Percentiles rank a stretch among this genome's conserved stretches.
These are phyloP conservation scores for Lepidotrigona ventralis DNA, from an alignment of 1,140 invertebrate species.

Conservation along the genomic window DNA sequence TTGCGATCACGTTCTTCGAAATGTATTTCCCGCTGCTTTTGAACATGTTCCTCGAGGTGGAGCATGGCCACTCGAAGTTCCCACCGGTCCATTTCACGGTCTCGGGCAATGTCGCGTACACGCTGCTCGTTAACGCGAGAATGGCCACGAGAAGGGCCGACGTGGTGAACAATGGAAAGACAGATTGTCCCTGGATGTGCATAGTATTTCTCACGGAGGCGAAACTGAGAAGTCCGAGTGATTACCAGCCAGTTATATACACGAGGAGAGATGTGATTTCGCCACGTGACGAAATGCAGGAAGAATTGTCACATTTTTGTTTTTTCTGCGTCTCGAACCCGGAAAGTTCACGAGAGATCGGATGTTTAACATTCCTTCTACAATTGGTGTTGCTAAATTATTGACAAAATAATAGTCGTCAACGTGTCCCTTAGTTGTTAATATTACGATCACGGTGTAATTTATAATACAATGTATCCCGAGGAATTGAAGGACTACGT, in stretches of 20 bases:
- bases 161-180: slow-evolving; percentile 4
- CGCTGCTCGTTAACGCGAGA: slow-evolving; percentile 12
- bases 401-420: background rate
- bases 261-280: background rate
- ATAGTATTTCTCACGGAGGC: background rate
- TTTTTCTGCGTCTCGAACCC: background rate
- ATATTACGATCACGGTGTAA: background rate
- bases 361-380: background rate
- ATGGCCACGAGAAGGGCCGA: slow-evolving; percentile 19
- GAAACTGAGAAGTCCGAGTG: slow-evolving; percentile 48
- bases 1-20: slow-evolving; percentile 82
- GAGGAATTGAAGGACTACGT: background rate
- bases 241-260: slow-evolving; percentile 65
- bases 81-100: slow-evolving; percentile 77
- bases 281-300: slow-evolving; percentile 11
- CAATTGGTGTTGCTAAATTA: background rate
- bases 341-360: background rate
- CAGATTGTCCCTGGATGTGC: slow-evolving; percentile 16
- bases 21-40: slow-evolving; percentile 80
- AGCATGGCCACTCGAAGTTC: slow-evolving; percentile 81
- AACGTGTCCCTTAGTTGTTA: background rate
- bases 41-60: slow-evolving; percentile 80
- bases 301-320: slow-evolving; percentile 28
- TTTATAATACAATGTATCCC: background rate
- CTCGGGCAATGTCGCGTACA: background rate